phyloP scores from a whole-genome alignment of 2,888 invertebrate genomes.

The Microctonus aethiopoides region DNA sequence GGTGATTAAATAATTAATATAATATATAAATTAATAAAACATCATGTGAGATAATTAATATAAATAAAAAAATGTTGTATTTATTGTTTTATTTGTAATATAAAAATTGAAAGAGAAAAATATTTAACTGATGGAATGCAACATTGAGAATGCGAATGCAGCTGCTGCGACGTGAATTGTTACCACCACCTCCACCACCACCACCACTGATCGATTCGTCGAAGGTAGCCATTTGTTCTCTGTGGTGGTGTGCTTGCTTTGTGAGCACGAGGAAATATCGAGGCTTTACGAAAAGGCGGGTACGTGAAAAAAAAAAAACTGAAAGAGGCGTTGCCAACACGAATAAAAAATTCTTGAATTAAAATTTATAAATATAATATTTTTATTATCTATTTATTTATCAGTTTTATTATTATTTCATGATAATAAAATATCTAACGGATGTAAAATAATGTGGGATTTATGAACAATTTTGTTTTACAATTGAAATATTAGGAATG shows the following conservation, averaged over 20 bases:
- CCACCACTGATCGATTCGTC: constrained; percentile 16
- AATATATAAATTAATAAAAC: too few relatives aligned
- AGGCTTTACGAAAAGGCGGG: constrained; percentile 19
- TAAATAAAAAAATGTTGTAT: background rate
- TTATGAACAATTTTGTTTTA: too few relatives aligned
- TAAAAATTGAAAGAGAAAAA: too few relatives aligned
- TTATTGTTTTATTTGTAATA: background rate
- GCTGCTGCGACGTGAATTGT: constrained; percentile 3
- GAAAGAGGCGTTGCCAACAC: background rate
- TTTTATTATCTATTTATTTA: background rate
- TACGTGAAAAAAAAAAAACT: background rate
- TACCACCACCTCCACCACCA: background rate
- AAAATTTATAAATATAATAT: background rate
- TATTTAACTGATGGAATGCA: constrained; percentile 7
- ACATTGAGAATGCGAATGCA: background rate
- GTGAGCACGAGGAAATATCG: constrained; percentile 18
- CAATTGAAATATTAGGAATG: too few relatives aligned
- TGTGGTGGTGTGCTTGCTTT: constrained; percentile 10
- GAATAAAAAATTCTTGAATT: background rate
- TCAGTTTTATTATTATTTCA: background rate
- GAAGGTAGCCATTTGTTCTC: constrained; percentile 17
- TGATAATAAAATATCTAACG: too few relatives aligned
- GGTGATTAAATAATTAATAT: too few relatives aligned
- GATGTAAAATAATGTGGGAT: too few relatives aligned
- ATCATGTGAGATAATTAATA: too few relatives aligned